phyloP scores from a whole-genome alignment of 2,797 vertebrate genomes.

The Tragelaphus eurycerus region DNA sequence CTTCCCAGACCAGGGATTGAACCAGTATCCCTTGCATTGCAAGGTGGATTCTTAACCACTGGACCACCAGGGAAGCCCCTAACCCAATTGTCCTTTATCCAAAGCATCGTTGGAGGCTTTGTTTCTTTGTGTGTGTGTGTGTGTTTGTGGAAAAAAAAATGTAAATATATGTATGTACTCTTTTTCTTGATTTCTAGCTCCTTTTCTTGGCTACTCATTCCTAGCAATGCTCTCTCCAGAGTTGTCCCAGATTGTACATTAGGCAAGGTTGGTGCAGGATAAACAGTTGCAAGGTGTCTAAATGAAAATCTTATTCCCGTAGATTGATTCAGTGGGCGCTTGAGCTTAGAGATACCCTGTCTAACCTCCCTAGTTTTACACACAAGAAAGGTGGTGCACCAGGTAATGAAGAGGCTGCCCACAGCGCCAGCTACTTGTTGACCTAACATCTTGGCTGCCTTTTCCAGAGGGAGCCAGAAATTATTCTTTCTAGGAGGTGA shows the following conservation, averaged over 20 bases:
- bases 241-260: not conserved
- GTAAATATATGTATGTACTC: not conserved
- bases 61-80: not conserved
- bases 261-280: not conserved
- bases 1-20: not conserved
- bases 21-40: not conserved
- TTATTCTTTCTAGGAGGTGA: not conserved
- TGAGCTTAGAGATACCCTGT: not conserved
- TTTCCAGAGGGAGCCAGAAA: constrained; percentile 29
- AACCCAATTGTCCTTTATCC: not conserved
- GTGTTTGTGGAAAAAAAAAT: not conserved
- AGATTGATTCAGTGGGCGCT: not conserved
- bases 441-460: not conserved
- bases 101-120: not conserved
- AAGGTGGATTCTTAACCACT: not conserved
- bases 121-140: not conserved
- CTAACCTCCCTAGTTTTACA: not conserved
- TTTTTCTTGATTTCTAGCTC: not conserved
- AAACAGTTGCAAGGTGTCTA: not conserved
- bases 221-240: not conserved
- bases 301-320: not conserved
- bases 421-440: not conserved
- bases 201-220: not conserved
- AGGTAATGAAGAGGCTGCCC: not conserved
- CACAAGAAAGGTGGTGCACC: not conserved